These are phyloP conservation scores for Pollenia griseotomentosa DNA, from an alignment of 2,888 invertebrate species.

Conservation along the genomic window DNA sequence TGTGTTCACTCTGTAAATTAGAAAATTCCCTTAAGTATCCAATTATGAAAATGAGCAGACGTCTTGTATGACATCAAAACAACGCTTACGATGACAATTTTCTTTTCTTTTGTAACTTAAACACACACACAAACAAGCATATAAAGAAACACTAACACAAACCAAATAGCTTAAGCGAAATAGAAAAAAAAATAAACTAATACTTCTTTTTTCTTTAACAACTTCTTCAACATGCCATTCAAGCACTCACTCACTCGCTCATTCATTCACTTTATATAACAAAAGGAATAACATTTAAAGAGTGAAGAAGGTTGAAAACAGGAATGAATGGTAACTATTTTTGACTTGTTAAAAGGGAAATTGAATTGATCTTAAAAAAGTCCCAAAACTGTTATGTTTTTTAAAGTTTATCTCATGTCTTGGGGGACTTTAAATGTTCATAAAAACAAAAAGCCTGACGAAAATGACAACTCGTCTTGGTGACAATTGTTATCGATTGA, in stretches of 20 bases:
- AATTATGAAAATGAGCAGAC: conserved; percentile 74
- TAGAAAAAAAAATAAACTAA: neutral
- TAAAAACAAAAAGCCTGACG: no score
- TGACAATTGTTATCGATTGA: no score
- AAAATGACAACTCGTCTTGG: no score
- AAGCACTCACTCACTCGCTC: neutral
- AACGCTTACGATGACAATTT: conserved; percentile 52
- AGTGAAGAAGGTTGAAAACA: neutral
- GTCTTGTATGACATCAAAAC: conserved; percentile 68
- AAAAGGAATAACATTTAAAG: neutral
- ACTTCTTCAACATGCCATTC: conserved; percentile 19
- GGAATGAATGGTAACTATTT: neutral
- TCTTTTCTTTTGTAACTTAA: conserved; percentile 9
- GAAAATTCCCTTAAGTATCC: conserved; percentile 74
- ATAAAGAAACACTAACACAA: neutral
- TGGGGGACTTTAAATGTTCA: no score
- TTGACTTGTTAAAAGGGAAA: no score
- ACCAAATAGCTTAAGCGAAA: conserved; percentile 14
- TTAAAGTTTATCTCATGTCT: no score
- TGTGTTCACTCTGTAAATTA: conserved; percentile 64
- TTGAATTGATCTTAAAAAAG: no score
- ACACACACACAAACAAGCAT: neutral
- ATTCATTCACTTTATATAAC: conserved; percentile 13
- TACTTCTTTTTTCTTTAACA: neutral
- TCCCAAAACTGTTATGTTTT: no score